phyloP scores from a whole-genome alignment of 1,140 invertebrate genomes.

The Drosophila eugracilis region DNA sequence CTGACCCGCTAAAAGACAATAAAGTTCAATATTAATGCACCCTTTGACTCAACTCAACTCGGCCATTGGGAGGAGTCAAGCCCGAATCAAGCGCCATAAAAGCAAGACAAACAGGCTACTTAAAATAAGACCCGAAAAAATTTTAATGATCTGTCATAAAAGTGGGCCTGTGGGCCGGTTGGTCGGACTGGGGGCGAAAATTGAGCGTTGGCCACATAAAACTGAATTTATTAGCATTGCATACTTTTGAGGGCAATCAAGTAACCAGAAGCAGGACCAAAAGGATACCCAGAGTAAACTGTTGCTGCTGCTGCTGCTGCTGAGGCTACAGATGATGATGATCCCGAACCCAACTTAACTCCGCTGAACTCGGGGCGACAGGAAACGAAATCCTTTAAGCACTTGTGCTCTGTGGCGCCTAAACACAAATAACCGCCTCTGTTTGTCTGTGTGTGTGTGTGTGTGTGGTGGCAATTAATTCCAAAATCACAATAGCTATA shows the following conservation, averaged over 20 bases:
- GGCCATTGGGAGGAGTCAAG: conserved; percentile 22
- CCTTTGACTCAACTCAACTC: conserved; percentile 66
- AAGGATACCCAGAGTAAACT: conserved; percentile 27
- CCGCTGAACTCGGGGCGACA: conserved; percentile 30
- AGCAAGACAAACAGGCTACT: conserved; percentile 81
- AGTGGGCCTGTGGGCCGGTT: conserved; percentile 9
- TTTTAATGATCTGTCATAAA: conserved; percentile 83
- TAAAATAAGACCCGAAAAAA: conserved; percentile 60
- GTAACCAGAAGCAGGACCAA: conserved; percentile 47
- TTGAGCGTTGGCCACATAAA: conserved; percentile 60
- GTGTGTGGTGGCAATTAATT: conserved; percentile 75
- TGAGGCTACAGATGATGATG: background rate
- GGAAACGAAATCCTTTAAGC: conserved; percentile 75
- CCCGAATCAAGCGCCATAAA: conserved; percentile 70
- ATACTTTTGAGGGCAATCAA: conserved; percentile 80
- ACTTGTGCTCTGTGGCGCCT: conserved; percentile 66
- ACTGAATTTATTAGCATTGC: conserved; percentile 81
- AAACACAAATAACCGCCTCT: conserved; percentile 34
- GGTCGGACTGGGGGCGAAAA: conserved; percentile 6
- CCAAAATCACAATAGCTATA: conserved; percentile 82
- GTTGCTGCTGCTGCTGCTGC: too few relatives aligned
- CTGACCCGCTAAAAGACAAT: conserved; percentile 68
- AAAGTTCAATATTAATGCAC: conserved; percentile 83
- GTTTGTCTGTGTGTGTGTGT: too few relatives aligned
- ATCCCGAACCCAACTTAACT: conserved; percentile 36